Base-by-base conservation (phyloP, 1,140 invertebrate genomes). In the Camponotus pennsylvanicus region DNA sequence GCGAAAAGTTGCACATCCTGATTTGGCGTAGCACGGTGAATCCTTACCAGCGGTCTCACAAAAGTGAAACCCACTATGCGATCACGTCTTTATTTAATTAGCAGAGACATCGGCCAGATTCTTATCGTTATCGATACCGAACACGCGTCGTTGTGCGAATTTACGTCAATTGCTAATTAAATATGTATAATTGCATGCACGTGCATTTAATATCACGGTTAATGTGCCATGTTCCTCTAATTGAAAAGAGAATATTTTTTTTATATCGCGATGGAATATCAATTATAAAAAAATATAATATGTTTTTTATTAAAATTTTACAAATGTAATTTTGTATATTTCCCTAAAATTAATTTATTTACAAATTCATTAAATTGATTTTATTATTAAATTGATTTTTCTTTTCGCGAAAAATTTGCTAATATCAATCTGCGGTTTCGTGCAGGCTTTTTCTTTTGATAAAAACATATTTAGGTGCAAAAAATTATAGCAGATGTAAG, bases 81-180 rank as follows among this genome's bases (percentile, higher is more conserved):
- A 52, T 2, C 49, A 52, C 49, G 15, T 52, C 15, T 52, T 52
- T 52, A 52, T 52, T 86, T 90, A 90, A 91, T 90, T 89, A 86
- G 75, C 40, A 63, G 21, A 71, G 80, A 85, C 75, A 85, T 73
- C 52, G 70, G 57, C n/a, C 40, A 49, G 64, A 77, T 86, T 67
- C 73, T 90, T 90, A 86, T 86, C 77, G 82, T n/a, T 52, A 52
- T 52, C 77, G 64, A 71, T 73, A 27, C 27, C 27, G 69, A 3
- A 32, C 21, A 64, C 2, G 4, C 15, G 49, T 64, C 27, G 66
- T 89, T 78, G 86, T 63, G 73, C 66, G 75, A 45, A 37, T 21
- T 64, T 40, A 21, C 66, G 55, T 55, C 52, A 87, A 64, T 66
- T 64, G 73, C 32, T 86, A 86, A 90, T 91, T 78, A 75, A 52